phyloP scores from a whole-genome alignment of 2,888 invertebrate species.

The Hedya salicella region DNA sequence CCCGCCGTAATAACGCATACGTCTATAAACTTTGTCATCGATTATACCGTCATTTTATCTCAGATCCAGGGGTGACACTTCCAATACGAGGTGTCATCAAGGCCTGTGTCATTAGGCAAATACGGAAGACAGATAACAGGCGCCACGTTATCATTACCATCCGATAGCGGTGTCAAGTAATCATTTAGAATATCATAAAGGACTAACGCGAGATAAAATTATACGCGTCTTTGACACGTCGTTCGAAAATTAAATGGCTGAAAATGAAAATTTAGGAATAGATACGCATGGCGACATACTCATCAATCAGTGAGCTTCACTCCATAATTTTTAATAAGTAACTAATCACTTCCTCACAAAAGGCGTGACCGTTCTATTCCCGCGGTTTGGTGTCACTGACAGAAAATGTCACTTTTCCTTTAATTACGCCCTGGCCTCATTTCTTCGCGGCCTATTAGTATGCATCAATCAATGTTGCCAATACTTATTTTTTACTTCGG shows the following conservation, averaged over 20 bases:
- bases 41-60: conserved; percentile 43
- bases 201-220: conserved; percentile 36
- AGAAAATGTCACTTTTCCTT: conserved; percentile 83
- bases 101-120: conserved; percentile 45
- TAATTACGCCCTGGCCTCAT: conserved; percentile 82
- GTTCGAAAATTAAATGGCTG: conserved; percentile 26
- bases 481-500: conserved; percentile 82
- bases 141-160: conserved; percentile 43
- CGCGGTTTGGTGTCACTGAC: conserved; percentile 73
- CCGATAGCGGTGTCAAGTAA: conserved; percentile 41
- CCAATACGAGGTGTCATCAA: conserved; percentile 44
- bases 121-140: conserved; percentile 44
- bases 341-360: conserved; percentile 82
- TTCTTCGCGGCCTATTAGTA: conserved; percentile 85
- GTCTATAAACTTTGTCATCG: conserved; percentile 42
- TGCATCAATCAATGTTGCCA: conserved; percentile 85
- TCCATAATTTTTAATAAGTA: conserved; percentile 84
- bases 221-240: conserved; percentile 21
- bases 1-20: conserved; percentile 36
- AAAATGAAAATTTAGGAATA: conserved; percentile 34
- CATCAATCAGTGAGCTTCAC: conserved; percentile 82
- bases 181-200: conserved; percentile 44
- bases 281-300: conserved; percentile 61
- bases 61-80: conserved; percentile 43
- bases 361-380: conserved; percentile 83